A percentile compares a stretch with the other conserved stretches of the same genome.
Evolutionary conservation across 2,113 vertebrate genomes (phyloP).

Genomic region (Oplegnathus fasciatus): DNA sequence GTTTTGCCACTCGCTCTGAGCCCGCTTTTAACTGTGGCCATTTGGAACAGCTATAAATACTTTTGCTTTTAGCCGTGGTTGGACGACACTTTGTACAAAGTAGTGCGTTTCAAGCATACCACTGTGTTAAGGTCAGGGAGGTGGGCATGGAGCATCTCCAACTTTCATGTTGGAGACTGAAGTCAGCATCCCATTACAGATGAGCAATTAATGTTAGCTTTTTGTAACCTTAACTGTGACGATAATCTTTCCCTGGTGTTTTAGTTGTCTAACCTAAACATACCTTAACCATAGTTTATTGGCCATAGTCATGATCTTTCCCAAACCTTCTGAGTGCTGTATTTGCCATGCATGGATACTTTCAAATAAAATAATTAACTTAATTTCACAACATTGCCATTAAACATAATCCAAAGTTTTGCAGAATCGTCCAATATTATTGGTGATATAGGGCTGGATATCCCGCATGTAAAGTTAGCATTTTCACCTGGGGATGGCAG

Average conservation of each 20-base stretch:
- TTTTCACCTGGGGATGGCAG: background rate
- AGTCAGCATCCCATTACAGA: background rate
- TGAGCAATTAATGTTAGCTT: background rate
- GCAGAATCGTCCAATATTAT: no score
- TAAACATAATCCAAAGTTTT: background rate
- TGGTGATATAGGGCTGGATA: background rate
- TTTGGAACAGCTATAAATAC: conserved; percentile 22
- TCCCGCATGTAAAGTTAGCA: background rate
- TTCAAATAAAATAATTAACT: background rate
- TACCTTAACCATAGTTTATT: background rate
- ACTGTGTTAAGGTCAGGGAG: background rate
- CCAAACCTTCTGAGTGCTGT: background rate
- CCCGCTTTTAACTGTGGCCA: background rate
- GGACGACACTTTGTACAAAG: background rate
- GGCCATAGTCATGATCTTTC: background rate
- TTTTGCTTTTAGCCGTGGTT: background rate
- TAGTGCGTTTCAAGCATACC: background rate
- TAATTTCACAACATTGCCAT: background rate
- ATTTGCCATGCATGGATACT: background rate
- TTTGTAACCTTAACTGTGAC: background rate
- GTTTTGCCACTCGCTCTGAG: background rate
- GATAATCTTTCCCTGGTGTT: background rate
- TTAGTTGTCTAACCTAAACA: background rate
- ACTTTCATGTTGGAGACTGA: background rate
- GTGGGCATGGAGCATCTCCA: background rate